These are phyloP conservation scores for Marmota monax DNA, from an alignment of 2,113 vertebrate genomes.

Conservation along the genomic window DNA sequence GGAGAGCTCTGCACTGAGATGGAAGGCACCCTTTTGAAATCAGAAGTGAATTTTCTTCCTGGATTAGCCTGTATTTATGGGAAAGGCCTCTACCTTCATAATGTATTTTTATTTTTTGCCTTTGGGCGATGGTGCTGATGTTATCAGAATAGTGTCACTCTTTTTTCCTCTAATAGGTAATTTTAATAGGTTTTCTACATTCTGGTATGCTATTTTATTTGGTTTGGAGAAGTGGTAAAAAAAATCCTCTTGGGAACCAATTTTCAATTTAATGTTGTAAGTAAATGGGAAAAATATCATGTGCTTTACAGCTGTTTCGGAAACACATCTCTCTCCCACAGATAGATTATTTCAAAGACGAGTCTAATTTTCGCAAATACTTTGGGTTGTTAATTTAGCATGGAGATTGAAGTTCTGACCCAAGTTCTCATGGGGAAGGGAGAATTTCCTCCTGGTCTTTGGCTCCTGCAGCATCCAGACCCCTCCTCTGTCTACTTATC, in stretches of 20 bases:
- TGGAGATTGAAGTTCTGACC: background rate
- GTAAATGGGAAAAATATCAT: slow-evolving; percentile 27
- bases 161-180: background rate
- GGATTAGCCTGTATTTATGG: background rate
- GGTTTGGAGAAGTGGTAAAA: slow-evolving; percentile 44
- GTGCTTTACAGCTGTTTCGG: slow-evolving; percentile 7
- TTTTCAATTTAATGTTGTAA: slow-evolving; percentile 71
- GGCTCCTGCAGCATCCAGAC: accelerated
- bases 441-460: background rate
- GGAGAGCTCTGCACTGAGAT: background rate
- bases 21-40: background rate
- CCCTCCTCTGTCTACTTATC: background rate
- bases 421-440: accelerated
- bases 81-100: background rate
- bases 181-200: slow-evolving; percentile 69
- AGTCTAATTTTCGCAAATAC: background rate
- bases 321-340: background rate
- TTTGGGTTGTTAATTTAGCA: background rate
- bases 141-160: background rate
- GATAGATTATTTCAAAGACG: slow-evolving; percentile 3
- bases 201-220: slow-evolving; percentile 28
- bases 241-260: slow-evolving; percentile 28
- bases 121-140: slow-evolving; percentile 2
- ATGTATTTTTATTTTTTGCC: background rate
- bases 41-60: background rate